phyloP scores from a whole-genome alignment of 2,888 invertebrate species.

The Melinopterus prodromus region DNA sequence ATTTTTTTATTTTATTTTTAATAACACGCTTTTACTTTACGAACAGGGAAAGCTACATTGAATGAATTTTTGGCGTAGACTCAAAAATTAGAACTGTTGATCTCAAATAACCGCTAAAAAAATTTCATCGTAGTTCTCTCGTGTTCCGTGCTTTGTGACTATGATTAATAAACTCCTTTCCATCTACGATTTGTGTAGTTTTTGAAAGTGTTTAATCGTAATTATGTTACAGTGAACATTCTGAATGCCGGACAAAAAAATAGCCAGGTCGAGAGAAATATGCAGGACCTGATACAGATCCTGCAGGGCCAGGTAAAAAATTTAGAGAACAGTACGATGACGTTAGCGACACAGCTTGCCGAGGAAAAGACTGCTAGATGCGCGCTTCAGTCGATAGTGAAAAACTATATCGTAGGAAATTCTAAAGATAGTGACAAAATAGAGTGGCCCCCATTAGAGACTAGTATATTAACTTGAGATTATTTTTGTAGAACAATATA shows the following conservation, averaged over 20 bases:
- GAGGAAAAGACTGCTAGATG: conserved; percentile 58
- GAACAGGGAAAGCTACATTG: neutral
- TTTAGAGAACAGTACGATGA: conserved; percentile 56
- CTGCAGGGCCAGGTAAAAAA: conserved; percentile 50
- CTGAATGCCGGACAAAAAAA: conserved; percentile 29
- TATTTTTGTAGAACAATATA: neutral
- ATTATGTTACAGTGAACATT: conserved; percentile 35
- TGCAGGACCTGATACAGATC: conserved; percentile 45
- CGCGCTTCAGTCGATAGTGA: conserved; percentile 54
- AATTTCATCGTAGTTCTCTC: neutral
- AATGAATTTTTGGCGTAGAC: neutral
- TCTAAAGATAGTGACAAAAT: conserved; percentile 55
- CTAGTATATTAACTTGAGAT: conserved; percentile 28
- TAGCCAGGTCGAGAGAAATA: conserved; percentile 41
- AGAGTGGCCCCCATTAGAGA: conserved; percentile 54
- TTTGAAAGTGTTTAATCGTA: neutral
- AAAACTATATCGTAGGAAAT: conserved; percentile 50
- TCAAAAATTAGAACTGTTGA: neutral
- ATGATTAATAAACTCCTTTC: neutral
- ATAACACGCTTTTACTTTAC: neutral
- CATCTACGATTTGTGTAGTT: neutral
- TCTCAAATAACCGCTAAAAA: neutral
- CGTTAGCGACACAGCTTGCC: conserved; percentile 54
- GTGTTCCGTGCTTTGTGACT: neutral
- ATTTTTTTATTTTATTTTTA: neutral